These are phyloP conservation scores for human DNA, from an alignment of 2,113 vertebrate species.

Conservation along the genomic window GRCh38 chr11:41886001-41886500, in stretches of 20 bases:
- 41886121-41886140: not conserved
- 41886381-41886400: constrained; percentile 49
- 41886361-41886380: constrained; percentile 42
- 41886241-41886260: not conserved
- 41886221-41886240: not conserved
- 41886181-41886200: not conserved
- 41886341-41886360: constrained; percentile 32
- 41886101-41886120: not conserved
- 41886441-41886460: constrained; percentile 55
- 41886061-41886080: not conserved
- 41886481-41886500: not conserved
- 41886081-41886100: not conserved
- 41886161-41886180: not conserved
- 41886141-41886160: not conserved
- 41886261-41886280: constrained; percentile 1
- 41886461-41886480: constrained; percentile 46
- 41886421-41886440: constrained; percentile 67
- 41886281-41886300: constrained; percentile 5
- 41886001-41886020: not conserved
- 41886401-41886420: constrained; percentile 54
- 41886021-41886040: not conserved
- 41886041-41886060: not conserved
- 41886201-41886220: not conserved
- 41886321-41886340: constrained; percentile 13
- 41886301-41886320: not conserved